Evolutionary conservation across 2,888 invertebrate species (phyloP).

Genomic region (Epicampocera succincta): DNA sequence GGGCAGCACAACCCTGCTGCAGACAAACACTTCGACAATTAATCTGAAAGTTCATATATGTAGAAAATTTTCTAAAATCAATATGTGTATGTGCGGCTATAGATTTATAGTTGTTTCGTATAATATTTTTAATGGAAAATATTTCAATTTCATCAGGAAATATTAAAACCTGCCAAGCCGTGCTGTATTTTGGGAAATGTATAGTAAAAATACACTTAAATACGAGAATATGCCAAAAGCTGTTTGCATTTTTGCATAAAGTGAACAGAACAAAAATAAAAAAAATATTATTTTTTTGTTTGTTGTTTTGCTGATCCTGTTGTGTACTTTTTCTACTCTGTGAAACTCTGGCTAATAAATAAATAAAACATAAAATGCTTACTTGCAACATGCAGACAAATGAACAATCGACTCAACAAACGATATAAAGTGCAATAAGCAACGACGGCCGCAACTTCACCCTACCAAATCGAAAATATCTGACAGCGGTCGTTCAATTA

Average conservation of each 20-base stretch:
- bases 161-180: slow-evolving; percentile 36
- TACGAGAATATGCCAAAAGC: slow-evolving; percentile 63
- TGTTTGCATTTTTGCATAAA: slow-evolving; percentile 56
- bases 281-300: slow-evolving; percentile 9
- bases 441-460: too few relatives aligned
- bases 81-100: slow-evolving; percentile 4
- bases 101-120: not conserved
- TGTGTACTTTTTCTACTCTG: slow-evolving; percentile 35
- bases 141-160: slow-evolving; percentile 60
- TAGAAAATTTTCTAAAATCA: slow-evolving; percentile 36
- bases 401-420: not conserved
- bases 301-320: slow-evolving; percentile 30
- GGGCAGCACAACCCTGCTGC: not conserved
- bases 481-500: too few relatives aligned
- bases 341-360: slow-evolving; percentile 52
- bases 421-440: not conserved
- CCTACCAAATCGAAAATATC: too few relatives aligned
- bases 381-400: slow-evolving; percentile 34
- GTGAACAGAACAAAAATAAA: slow-evolving; percentile 24
- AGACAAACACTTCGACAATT: slow-evolving; percentile 12
- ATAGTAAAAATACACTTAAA: slow-evolving; percentile 37
- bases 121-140: slow-evolving; percentile 55
- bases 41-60: slow-evolving; percentile 12
- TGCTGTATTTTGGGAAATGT: slow-evolving; percentile 21
- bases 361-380: slow-evolving; percentile 59